These are phyloP conservation scores for Drosophila formosana DNA, from an alignment of 2,888 invertebrate genomes.

Conservation along the genomic window DNA sequence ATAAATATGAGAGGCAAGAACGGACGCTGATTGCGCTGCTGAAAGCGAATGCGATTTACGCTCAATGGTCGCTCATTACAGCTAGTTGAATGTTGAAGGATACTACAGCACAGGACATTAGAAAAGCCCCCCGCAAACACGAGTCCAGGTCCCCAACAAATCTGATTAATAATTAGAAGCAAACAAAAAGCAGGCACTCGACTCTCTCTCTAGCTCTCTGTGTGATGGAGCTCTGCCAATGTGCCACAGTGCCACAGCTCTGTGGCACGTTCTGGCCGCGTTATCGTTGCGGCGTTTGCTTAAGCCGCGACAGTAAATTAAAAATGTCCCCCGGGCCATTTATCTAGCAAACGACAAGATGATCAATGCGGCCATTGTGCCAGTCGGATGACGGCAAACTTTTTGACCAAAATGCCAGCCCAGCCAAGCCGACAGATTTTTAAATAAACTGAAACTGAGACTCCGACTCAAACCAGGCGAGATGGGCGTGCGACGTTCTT, in stretches of 20 bases:
- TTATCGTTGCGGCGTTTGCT: slow-evolving; percentile 53
- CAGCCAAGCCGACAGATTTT: slow-evolving; percentile 36
- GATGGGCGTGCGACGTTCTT: slow-evolving; percentile 21
- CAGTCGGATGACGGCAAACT: slow-evolving; percentile 30
- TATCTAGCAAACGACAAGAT: slow-evolving; percentile 68
- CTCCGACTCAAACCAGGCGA: too few species aligned
- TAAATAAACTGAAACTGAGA: slow-evolving; percentile 42
- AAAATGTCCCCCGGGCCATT: slow-evolving; percentile 78
- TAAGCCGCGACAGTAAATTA: slow-evolving; percentile 72
- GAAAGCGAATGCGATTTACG: slow-evolving; percentile 56
- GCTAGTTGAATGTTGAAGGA: slow-evolving; percentile 30
- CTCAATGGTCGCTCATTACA: slow-evolving; percentile 54
- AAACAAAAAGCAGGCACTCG: slow-evolving; percentile 55
- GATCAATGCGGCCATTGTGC: slow-evolving; percentile 62
- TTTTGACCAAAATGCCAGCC: slow-evolving; percentile 19
- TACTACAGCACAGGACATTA: slow-evolving; percentile 18
- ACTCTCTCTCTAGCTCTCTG: slow-evolving; percentile 19
- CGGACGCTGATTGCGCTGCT: slow-evolving; percentile 54
- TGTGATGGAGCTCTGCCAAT: neutral
- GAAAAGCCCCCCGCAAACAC: slow-evolving; percentile 9
- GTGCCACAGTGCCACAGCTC: neutral
- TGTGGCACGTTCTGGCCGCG: slow-evolving; percentile 39
- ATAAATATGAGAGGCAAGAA: slow-evolving; percentile 19
- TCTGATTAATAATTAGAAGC: slow-evolving; percentile 75
- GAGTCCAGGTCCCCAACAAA: slow-evolving; percentile 36